Conservation (phyloP, 2,797 vertebrate genomes). For the Tokudaia muenninki region DNA sequence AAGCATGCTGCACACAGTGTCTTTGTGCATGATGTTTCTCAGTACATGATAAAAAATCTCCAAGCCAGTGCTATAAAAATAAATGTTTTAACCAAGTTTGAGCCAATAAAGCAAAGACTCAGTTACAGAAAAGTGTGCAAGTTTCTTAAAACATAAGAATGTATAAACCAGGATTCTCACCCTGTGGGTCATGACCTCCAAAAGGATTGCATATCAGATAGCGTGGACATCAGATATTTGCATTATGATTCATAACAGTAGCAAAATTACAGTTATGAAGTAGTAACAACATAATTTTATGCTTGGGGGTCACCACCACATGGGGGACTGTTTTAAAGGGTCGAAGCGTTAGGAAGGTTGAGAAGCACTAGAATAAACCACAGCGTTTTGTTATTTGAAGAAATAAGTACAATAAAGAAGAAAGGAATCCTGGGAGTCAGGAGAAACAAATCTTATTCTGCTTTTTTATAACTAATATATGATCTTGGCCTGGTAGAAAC, state of each 20-base stretch:
- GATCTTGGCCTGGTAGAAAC: not conserved
- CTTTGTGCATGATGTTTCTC: conserved; percentile 10
- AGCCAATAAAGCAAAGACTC: not conserved
- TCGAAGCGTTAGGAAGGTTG: not conserved
- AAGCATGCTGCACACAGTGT: not conserved
- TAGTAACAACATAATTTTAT: not conserved
- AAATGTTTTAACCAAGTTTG: conserved; percentile 35
- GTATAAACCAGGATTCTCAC: not conserved
- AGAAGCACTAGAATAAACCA: not conserved
- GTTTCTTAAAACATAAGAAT: conserved; percentile 24
- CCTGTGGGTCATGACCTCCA: not conserved
- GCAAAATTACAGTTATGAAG: not conserved
- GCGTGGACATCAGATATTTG: not conserved
- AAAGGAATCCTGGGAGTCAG: not conserved
- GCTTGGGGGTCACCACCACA: not conserved
- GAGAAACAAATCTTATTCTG: not conserved
- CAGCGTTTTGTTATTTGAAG: not conserved
- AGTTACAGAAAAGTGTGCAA: not conserved
- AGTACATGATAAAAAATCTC: conserved; percentile 50
- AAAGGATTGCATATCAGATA: not conserved
- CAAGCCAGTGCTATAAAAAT: conserved; percentile 53
- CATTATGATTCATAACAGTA: not conserved
- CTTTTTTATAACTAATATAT: not conserved
- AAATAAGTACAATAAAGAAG: not conserved
- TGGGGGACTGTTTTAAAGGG: not conserved